These are phyloP conservation scores for Cryptotis parvus DNA, from an alignment of 2,113 vertebrate species.

Conservation along the genomic window DNA sequence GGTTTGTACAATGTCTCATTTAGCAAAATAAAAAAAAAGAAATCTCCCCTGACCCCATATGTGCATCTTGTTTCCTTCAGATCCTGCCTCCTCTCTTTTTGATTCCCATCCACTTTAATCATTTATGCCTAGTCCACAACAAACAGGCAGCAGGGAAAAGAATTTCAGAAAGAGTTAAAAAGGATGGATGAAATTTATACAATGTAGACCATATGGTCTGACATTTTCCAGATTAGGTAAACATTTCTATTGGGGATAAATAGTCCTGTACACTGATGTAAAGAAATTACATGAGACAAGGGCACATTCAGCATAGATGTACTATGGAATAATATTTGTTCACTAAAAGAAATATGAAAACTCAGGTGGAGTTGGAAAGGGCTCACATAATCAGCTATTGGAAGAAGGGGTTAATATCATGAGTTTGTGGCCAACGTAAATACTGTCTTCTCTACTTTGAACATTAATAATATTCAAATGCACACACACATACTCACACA, in stretches of 20 bases:
- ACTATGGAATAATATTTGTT: constrained; percentile 81
- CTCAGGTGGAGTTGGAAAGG: constrained; percentile 51
- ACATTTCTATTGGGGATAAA: constrained; percentile 91
- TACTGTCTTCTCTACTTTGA: constrained; percentile 48
- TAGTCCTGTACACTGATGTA: constrained; percentile 87
- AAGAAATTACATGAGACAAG: constrained; percentile 89
- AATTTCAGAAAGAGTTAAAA: constrained; percentile 88
- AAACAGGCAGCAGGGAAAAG: constrained; percentile 72
- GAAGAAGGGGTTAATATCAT: constrained; percentile 54
- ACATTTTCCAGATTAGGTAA: constrained; percentile 92
- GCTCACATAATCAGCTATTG: constrained; percentile 14
- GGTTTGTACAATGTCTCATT: constrained; percentile 58
- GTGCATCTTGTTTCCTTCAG: constrained; percentile 47
- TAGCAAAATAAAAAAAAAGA: constrained; percentile 55
- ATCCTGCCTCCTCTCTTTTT: constrained; percentile 52
- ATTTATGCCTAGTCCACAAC: constrained; percentile 74
- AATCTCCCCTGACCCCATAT: constrained; percentile 17
- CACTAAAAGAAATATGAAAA: constrained; percentile 61
- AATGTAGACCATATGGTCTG: constrained; percentile 90
- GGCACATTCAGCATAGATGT: constrained; percentile 86
- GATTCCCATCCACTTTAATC: constrained; percentile 69
- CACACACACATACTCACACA: not conserved
- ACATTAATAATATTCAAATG: constrained; percentile 52
- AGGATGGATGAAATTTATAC: constrained; percentile 87
- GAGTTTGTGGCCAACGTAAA: constrained; percentile 62